Evolutionary conservation across 2,113 vertebrate species (phyloP).

Genomic region (Lophius piscatorius): DNA sequence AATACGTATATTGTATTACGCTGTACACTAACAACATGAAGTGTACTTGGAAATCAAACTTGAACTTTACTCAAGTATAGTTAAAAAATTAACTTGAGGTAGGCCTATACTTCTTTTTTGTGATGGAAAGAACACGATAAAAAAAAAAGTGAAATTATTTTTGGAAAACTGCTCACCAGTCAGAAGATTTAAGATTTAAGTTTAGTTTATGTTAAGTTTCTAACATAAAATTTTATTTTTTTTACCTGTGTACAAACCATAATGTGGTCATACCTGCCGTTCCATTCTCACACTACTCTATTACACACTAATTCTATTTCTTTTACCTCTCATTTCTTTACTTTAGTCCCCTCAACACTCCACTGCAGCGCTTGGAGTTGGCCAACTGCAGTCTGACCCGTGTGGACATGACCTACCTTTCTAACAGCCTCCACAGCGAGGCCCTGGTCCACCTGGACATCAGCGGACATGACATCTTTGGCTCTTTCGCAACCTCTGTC

Average conservation of each 20-base stretch:
- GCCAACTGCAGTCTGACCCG: constrained; percentile 88
- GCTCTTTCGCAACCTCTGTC: constrained; percentile 83
- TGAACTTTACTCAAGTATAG: too few species aligned
- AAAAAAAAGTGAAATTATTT: too few species aligned
- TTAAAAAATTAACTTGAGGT: too few species aligned
- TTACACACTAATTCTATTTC: neutral
- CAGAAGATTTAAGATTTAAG: too few species aligned
- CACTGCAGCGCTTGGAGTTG: constrained; percentile 87
- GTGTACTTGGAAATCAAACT: too few species aligned
- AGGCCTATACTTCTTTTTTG: too few species aligned
- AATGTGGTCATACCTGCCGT: neutral
- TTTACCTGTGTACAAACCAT: neutral
- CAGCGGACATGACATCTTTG: constrained; percentile 86
- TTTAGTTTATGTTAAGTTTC: too few species aligned
- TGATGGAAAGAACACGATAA: too few species aligned
- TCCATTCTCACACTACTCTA: neutral
- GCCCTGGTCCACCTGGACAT: constrained; percentile 87
- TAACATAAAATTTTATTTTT: too few species aligned
- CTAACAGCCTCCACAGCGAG: constrained; percentile 87
- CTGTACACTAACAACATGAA: too few species aligned
- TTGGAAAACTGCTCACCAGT: too few species aligned
- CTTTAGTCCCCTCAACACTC: constrained; percentile 86
- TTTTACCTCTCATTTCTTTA: constrained; percentile 26
- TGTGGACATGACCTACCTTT: constrained; percentile 90
- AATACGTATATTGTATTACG: too few species aligned